Evolutionary conservation across 2,113 vertebrate genomes (phyloP).

Genomic region (Phodopus roborovskii): DNA sequence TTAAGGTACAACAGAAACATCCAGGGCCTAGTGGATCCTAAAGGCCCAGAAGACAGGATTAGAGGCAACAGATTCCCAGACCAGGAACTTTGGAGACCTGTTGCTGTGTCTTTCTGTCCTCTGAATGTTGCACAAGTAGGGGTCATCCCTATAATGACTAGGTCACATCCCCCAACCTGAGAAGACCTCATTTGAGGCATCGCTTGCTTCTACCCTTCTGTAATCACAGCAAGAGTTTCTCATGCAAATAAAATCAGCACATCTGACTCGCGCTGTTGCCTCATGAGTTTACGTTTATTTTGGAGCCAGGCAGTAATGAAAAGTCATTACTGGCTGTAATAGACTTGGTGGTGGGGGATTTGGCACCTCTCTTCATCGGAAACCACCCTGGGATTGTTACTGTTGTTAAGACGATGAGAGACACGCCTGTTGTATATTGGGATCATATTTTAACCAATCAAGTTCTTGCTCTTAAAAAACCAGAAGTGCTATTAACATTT

Average conservation of each 20-base stretch:
- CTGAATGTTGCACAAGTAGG: accelerated
- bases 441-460: not conserved
- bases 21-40: no score
- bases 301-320: not conserved
- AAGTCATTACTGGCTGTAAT: not conserved
- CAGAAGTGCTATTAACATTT: conserved; percentile 41
- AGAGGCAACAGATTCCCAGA: not conserved
- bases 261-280: not conserved
- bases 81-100: not conserved
- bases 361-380: not conserved
- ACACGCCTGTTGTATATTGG: not conserved
- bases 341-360: not conserved
- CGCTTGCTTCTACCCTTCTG: not conserved
- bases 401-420: not conserved
- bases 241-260: not conserved
- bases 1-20: not conserved
- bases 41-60: not conserved
- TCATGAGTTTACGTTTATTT: conserved; percentile 16
- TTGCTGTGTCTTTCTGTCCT: not conserved
- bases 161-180: no score
- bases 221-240: not conserved
- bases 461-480: not conserved
- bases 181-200: not conserved
- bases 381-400: not conserved
- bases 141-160: accelerated